Conservation (phyloP, 23 tunicate genomes). For the Corella eumyota region DNA sequence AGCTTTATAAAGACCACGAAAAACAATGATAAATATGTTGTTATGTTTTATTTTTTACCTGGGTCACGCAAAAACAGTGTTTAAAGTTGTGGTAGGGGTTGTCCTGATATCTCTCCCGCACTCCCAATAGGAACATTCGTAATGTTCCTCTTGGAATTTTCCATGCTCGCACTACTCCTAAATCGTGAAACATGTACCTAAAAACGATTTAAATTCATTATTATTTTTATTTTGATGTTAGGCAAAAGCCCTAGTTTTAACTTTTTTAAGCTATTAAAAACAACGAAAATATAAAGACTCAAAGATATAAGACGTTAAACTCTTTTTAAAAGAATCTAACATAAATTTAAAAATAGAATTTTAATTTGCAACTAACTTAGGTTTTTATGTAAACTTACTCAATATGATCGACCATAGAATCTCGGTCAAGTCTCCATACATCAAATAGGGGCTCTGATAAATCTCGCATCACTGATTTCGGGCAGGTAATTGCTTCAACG, state of each 20-base stretch:
- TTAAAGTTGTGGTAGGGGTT: constrained; percentile 97
- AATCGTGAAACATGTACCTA: constrained; percentile 91
- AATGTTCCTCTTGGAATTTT: constrained; percentile 60
- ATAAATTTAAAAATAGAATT: too few relatives aligned
- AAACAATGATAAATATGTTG: neutral
- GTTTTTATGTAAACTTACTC: constrained; percentile 87
- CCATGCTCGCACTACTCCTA: constrained; percentile 71
- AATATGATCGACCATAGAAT: constrained; percentile 80
- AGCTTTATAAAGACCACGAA: neutral
- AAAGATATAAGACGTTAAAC: too few relatives aligned
- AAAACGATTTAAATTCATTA: neutral
- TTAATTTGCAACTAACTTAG: too few relatives aligned
- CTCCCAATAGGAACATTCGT: constrained; percentile 69
- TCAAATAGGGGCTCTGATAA: constrained; percentile 59
- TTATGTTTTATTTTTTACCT: constrained; percentile 30
- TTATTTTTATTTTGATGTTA: too few relatives aligned
- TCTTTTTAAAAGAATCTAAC: too few relatives aligned
- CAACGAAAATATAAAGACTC: too few relatives aligned
- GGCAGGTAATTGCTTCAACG: constrained; percentile 54
- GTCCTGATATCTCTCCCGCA: constrained; percentile 81
- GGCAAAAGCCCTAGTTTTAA: too few relatives aligned
- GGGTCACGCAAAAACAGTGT: constrained; percentile 91
- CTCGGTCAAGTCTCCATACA: constrained; percentile 83
- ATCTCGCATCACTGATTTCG: constrained; percentile 46
- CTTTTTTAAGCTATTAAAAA: too few relatives aligned